Percentiles rank a stretch among this genome's conserved stretches.
phyloP scores from a whole-genome alignment of 2,113 vertebrate species.

The Gadus chalcogrammus region DNA sequence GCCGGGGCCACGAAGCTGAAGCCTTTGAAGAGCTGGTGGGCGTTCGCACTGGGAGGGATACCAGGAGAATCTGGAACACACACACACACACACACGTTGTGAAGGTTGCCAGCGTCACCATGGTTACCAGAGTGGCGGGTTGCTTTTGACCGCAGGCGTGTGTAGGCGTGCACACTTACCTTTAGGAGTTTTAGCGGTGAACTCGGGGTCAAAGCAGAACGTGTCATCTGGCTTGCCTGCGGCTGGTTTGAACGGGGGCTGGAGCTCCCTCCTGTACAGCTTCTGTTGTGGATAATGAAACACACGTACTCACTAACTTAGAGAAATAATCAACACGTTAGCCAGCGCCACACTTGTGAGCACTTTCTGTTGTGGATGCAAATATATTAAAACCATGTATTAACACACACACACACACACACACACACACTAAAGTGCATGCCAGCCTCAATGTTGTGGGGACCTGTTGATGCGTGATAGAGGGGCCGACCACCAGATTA shows the following conservation, averaged over 20 bases:
- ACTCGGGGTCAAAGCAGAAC: conserved; percentile 98
- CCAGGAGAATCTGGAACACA: conserved; percentile 87
- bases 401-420: neutral
- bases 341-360: neutral
- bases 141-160: conserved; percentile 12
- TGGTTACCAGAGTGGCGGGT: conserved; percentile 36
- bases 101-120: conserved; percentile 25
- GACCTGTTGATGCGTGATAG: conserved; percentile 18
- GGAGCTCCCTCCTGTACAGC: conserved; percentile 90
- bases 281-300: conserved; percentile 70
- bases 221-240: conserved; percentile 96
- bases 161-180: conserved; percentile 65
- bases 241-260: conserved; percentile 94
- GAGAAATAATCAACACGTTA: too few relatives aligned
- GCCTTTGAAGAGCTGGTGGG: conserved; percentile 98
- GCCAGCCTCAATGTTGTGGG: conserved; percentile 7
- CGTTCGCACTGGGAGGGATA: conserved; percentile 94
- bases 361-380: neutral
- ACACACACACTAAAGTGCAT: neutral
- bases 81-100: conserved; percentile 19
- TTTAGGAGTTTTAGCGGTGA: conserved; percentile 98
- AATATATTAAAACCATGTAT: neutral
- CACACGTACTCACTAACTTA: conserved; percentile 9
- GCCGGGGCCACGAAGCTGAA: conserved; percentile 95
- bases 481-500: conserved; percentile 52